These are phyloP conservation scores for Paramormyrops kingsleyae DNA, from an alignment of 2,113 vertebrate genomes.

Conservation along the genomic window DNA sequence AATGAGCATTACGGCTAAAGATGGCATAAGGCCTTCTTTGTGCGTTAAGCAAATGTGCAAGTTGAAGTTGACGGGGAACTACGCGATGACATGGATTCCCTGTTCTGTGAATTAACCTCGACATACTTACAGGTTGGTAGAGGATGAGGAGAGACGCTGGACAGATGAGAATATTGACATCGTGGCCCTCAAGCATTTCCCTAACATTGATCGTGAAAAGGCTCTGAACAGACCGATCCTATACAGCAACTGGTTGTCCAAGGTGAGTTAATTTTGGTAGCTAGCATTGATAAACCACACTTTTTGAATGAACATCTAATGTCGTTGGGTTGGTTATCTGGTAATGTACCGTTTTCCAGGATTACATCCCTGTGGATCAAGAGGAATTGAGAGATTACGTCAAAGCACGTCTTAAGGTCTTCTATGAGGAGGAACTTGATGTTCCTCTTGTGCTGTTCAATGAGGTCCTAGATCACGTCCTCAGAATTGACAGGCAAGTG, in stretches of 20 bases:
- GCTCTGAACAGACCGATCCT: slow-evolving; percentile 88
- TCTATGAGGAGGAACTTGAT: slow-evolving; percentile 95
- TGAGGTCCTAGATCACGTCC: slow-evolving; percentile 92
- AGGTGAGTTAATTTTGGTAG: slow-evolving; percentile 57
- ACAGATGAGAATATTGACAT: slow-evolving; percentile 94
- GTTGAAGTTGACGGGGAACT: neutral
- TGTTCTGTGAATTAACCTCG: neutral
- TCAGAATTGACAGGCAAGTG: slow-evolving; percentile 86
- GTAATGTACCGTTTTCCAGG: slow-evolving; percentile 54
- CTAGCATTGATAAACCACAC: neutral
- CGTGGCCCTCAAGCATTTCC: slow-evolving; percentile 94
- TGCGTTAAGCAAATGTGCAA: neutral
- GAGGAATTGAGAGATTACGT: slow-evolving; percentile 96
- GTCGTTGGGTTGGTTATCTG: neutral
- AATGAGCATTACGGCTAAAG: neutral
- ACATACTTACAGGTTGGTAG: slow-evolving; percentile 72
- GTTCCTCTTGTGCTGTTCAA: slow-evolving; percentile 96
- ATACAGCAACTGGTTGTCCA: slow-evolving; percentile 98
- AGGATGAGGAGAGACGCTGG: slow-evolving; percentile 95
- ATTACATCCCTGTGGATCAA: slow-evolving; percentile 97
- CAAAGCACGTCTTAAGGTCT: slow-evolving; percentile 95
- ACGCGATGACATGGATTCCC: neutral
- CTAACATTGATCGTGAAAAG: slow-evolving; percentile 92
- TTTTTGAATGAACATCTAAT: neutral
- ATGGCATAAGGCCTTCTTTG: neutral